Evolutionary conservation across 2,797 vertebrate genomes (phyloP), one percentile per base, ranked within the genome.

Genomic region (Helostoma temminkii): DNA sequence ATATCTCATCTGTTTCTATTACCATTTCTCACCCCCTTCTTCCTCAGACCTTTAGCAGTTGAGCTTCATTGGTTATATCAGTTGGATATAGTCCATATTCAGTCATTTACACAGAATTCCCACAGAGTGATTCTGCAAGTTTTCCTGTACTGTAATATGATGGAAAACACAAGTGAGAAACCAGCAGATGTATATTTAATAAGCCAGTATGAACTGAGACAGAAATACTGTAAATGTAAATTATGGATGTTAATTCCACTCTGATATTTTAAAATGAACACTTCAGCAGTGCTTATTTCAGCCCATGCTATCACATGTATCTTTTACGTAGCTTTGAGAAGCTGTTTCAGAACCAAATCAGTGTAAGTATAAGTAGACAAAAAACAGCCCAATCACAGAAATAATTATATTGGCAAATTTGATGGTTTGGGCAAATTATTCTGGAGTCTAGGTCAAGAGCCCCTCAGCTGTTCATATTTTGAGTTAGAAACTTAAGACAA

Each of bases 401-500:
- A 41, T 18, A 41, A 2, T 41, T 8, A 66, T 70, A 50, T 22
- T 9, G 22, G 30, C 16, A 77, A 22, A 64, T 69, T 30, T 32
- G 36, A 26, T 54, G 34, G 61, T 71, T 65, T 54, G 48, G 12
- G 16, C 6, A 68, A 70, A 74, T 63, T 11, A 64, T 64, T 74
- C 39, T 69, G 15, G 28, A 62, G 43, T 25, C 12, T 8, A 34
- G 21, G 48, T 60, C 57, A 68, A 74, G 66, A 78, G 46, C 41
- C 57, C n/a, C 53, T 57, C 10, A 11, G 14, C 16, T 50, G 70
- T 63, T 74, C 8, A 45, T 36, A 57, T 42, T 74, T 75, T 58
- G 10, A 74, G 55, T 28, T 57, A 73, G 41, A 72, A 76, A 54
- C 56, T 60, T 63, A 36, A 57, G 48, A 73, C 15, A 59, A 73